Base-by-base conservation (phyloP, 1,140 invertebrate species). In the Druon quercuslanigerum region DNA sequence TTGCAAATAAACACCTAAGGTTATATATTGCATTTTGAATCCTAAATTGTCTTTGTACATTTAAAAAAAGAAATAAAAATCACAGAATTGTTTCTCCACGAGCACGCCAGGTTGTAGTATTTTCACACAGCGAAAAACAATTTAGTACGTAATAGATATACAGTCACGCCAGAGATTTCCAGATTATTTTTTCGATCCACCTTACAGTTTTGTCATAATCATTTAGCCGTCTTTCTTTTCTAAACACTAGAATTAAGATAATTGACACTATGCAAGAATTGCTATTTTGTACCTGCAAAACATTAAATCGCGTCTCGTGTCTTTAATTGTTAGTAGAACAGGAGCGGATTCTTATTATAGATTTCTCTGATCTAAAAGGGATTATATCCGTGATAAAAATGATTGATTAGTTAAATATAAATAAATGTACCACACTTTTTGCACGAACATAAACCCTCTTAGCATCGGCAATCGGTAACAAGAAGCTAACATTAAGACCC, bases 121-220 rank as follows among this genome's bases (percentile, higher is more conserved):
- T 52, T n/a, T 60, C 12, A 17, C 13, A 14, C 20, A 20, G 20
- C 17, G 17, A 56, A 57, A 57, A 57, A 60, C 25, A 60, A 54
- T n/a, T 17, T 54, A 54, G 14, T 60, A 60, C 57, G 33, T 60
- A 33, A 60, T 25, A 60, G 57, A 57, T 60, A 60, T 57, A 60
- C 8, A 60, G 57, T 14, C 40, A 46, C 40, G 40, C 40, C 9
- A 25, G 6, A 9, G 52, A 16, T 54, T 60, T 60, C 1, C 16
- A 25, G 12, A 60, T 60, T 40, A 66, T 66, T 66, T 66, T 40
- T 9, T 66, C 60, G 60, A 66, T 66, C 60, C 60, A 66, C 57
- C 13, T 66, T 66, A 33, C 57, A 33, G 20, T 66, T 66, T 66
- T 66, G 33, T 66, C 14, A 16, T 6, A 66, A 40, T 66, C 60